A percentile compares a stretch with the other conserved stretches of the same genome.
phyloP scores from a whole-genome alignment of 2,888 invertebrate genomes.

The Malachius bipustulatus region DNA sequence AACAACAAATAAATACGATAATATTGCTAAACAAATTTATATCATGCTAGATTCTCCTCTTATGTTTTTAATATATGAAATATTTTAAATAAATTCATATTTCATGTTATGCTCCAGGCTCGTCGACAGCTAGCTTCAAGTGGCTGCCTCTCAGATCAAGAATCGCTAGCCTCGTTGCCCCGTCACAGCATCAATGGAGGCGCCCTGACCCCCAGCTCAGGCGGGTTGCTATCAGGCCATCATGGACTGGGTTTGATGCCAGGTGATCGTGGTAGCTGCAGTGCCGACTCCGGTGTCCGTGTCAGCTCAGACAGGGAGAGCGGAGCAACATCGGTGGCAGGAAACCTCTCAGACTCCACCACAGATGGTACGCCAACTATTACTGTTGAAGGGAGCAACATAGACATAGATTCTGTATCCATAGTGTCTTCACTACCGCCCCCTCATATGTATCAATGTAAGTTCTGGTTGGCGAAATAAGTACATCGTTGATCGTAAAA shows the following conservation, averaged over 20 bases:
- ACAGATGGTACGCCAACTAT: slow-evolving; percentile 60
- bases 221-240: slow-evolving; percentile 38
- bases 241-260: slow-evolving; percentile 41
- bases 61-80: too few species aligned
- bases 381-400: slow-evolving; percentile 45
- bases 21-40: too few species aligned
- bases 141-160: slow-evolving; percentile 75
- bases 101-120: slow-evolving; percentile 38
- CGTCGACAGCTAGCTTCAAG: slow-evolving; percentile 62
- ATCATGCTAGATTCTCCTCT: too few species aligned
- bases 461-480: too few species aligned
- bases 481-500: too few species aligned
- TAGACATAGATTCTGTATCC: slow-evolving; percentile 59
- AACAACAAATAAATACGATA: too few species aligned
- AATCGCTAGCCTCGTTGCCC: slow-evolving; percentile 57
- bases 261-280: slow-evolving; percentile 71
- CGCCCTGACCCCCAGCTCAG: slow-evolving; percentile 48
- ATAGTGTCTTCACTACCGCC: slow-evolving; percentile 57
- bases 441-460: slow-evolving; percentile 59
- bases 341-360: slow-evolving; percentile 69
- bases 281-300: slow-evolving; percentile 76
- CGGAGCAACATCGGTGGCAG: slow-evolving; percentile 71
- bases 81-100: slow-evolving; percentile 9
- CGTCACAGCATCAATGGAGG: slow-evolving; percentile 47
- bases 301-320: slow-evolving; percentile 72